Evolutionary conservation across 2,797 vertebrate genomes (phyloP), one percentile per base, ranked within the genome.

Genomic region (Hephaestus fuliginosus): DNA sequence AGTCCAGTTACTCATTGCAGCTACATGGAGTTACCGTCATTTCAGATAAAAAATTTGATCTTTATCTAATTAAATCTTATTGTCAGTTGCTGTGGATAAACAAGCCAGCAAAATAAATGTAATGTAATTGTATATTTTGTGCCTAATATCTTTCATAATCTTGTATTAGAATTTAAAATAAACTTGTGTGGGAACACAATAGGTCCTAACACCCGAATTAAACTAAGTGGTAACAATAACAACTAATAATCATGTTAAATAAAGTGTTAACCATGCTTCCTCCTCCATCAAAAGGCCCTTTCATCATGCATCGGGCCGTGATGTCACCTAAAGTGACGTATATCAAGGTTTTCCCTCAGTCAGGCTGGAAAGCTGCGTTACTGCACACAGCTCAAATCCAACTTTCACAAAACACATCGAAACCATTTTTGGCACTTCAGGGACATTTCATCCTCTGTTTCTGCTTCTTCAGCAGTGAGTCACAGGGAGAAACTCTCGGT

Each of bases 401-500:
- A 25, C 28, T 84, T 57, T 57, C 55, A 68, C 44, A 39, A 57
- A 86, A 71, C 41, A 48, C 63, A 67, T 58, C 8, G 3, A n/a
- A 12, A 51, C 15, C 7, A 43, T 76, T 77, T 81, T 66, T 81
- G 72, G 46, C 58, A 63, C 6, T 43, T 62, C 46, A 70, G 56
- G 63, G 67, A 55, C 70, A 69, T 46, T 36, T 77, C 13, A 33
- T 68, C 14, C 55, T 44, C 57, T 33, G 28, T 63, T 70, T 76
- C 33, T 56, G 22, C 71, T 36, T 58, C 39, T 17, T 18, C 4
- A n/a, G 52, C 13, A 0, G 28, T 77, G 78, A 89, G 57, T 87
- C 81, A 88, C 56, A 17, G 5, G 44, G 44, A 80, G 58, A 84
- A 75, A 76, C 70, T 70, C 63, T 77, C 48, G 2, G 39, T 65